phyloP scores from a whole-genome alignment of 2,888 invertebrate species.

The Netelia inedita region DNA sequence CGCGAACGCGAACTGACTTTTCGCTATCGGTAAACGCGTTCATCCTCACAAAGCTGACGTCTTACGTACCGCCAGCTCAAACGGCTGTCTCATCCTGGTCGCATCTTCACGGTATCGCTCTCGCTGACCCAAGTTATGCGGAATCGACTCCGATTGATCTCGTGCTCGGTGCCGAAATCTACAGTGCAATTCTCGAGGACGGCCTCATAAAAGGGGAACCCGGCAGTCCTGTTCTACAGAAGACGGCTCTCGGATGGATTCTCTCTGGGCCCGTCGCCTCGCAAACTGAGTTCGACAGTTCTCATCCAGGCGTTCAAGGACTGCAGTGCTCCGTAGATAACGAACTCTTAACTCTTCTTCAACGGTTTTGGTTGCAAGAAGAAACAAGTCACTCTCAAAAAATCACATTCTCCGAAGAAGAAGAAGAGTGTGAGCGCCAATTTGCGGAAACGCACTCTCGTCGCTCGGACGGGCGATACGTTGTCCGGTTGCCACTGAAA shows the following conservation, averaged over 20 bases:
- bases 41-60: conserved; percentile 33
- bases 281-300: neutral
- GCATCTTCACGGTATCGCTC: conserved; percentile 24
- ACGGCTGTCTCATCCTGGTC: conserved; percentile 6
- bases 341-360: conserved; percentile 24
- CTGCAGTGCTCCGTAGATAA: conserved; percentile 59
- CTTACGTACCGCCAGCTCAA: conserved; percentile 34
- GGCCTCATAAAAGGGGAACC: conserved; percentile 37
- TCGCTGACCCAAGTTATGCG: conserved; percentile 40
- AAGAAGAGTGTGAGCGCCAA: conserved; percentile 71
- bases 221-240: conserved; percentile 42
- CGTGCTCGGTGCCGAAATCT: conserved; percentile 57
- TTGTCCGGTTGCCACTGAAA: conserved; percentile 72
- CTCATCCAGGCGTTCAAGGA: conserved; percentile 33
- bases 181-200: conserved; percentile 47
- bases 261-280: conserved; percentile 51
- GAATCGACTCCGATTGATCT: conserved; percentile 11
- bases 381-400: conserved; percentile 7
- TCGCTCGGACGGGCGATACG: conserved; percentile 69
- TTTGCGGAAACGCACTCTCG: conserved; percentile 68
- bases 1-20: neutral
- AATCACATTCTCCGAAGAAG: conserved; percentile 61
- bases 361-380: conserved; percentile 63
- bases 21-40: conserved; percentile 33
- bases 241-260: conserved; percentile 54